A percentile compares a stretch with the other conserved stretches of the same genome.
Conservation (phyloP, 2,888 invertebrate species). For the Dorcus hopei region DNA sequence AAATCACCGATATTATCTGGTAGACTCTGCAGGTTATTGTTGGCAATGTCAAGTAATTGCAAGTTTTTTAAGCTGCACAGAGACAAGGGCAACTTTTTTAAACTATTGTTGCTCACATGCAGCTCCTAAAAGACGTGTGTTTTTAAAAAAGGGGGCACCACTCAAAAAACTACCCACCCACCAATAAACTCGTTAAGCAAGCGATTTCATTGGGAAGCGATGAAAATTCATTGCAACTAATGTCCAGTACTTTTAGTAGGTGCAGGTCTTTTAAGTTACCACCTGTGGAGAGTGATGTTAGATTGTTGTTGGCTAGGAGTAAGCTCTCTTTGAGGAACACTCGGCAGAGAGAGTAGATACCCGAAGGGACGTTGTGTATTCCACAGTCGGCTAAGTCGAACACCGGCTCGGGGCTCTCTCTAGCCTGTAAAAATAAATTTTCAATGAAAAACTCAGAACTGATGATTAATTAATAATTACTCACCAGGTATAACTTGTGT, state of each 20-base stretch:
- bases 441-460: too few relatives aligned
- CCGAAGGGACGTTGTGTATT: constrained; percentile 69
- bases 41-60: constrained; percentile 66
- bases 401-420: constrained; percentile 76
- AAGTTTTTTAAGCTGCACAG: constrained; percentile 63
- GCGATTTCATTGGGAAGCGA: constrained; percentile 63
- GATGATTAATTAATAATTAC: constrained; percentile 22
- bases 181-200: constrained; percentile 65
- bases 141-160: not conserved
- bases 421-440: constrained; percentile 51
- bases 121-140: constrained; percentile 54
- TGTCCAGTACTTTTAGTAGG: constrained; percentile 63
- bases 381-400: constrained; percentile 80
- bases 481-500: constrained; percentile 60
- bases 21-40: constrained; percentile 64
- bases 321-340: constrained; percentile 75
- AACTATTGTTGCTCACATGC: constrained; percentile 68
- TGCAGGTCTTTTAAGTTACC: constrained; percentile 70
- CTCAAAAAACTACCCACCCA: constrained; percentile 37
- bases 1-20: constrained; percentile 64
- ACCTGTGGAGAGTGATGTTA: constrained; percentile 67
- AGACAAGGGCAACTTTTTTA: constrained; percentile 66
- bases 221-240: constrained; percentile 64
- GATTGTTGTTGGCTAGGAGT: constrained; percentile 64
- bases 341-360: constrained; percentile 76